Evolutionary conservation across 2,113 vertebrate genomes (phyloP), one percentile per base, ranked within the genome.

Genomic region (Cyprinodon variegatus): DNA sequence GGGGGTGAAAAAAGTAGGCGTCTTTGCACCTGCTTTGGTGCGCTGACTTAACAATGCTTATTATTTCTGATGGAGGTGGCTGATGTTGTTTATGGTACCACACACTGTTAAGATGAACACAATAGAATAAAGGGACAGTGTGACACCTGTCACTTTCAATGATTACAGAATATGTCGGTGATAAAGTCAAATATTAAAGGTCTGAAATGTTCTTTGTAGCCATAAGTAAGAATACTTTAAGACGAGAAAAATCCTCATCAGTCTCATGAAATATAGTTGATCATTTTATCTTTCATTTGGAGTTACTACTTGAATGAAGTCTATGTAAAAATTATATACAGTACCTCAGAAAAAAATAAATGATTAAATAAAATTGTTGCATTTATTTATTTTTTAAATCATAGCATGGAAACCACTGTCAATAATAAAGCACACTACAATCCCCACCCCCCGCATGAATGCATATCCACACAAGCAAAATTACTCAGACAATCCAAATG

Each of bases 21-120:
- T 95, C 91, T 90, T 89, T 94, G 95, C 97, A 99, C 97, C 96
- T 99, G 97, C 96, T 96, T 94, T 82, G 86, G 91, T 93, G 92
- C 95, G 92, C 91, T 92, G 93, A 94, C 95, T 93, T 95, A 57
- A 96, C 96, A 97, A 96, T 96, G 95, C 94, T 91, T 96, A 96
- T 97, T 96, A 96, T 97, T 97, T 95, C 94, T 69, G 70, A 81
- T 50, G 76, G 70, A 82, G 80, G 78, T 78, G 92, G 95, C 94
- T 94, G 43, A 0, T 13, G 43, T 57, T 95, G 94, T 96, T 93
- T 93, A 72, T 53, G 74, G 68, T 43, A 50, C 77, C 77, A 41
- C 74, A 22, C 70, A 72, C 93, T 94, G 94, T 95, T 93, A 95
- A 86, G 94, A 91, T 94, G 94, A 96, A 94, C 93, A 88, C 93